These are phyloP conservation scores for Salvelinus sp. DNA, from an alignment of 2,113 vertebrate genomes.

Conservation along the genomic window DNA sequence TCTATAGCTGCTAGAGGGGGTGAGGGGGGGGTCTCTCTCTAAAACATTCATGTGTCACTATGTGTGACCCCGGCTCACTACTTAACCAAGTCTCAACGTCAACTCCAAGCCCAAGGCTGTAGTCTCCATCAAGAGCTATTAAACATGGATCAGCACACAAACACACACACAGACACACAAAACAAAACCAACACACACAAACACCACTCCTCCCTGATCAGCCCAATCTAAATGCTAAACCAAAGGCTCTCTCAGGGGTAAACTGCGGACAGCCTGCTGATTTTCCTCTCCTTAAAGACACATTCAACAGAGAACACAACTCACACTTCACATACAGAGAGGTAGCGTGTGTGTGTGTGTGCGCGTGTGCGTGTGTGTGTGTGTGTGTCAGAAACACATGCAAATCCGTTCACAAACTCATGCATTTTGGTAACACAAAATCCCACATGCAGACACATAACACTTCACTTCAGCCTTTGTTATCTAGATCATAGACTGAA, in stretches of 20 bases:
- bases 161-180: conserved; percentile 13
- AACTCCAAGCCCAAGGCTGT: conserved; percentile 40
- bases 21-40: conserved; percentile 19
- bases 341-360: neutral
- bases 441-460: neutral
- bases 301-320: conserved; percentile 42
- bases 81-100: conserved; percentile 45
- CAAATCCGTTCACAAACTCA: neutral
- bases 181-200: neutral
- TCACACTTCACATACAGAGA: conserved; percentile 1
- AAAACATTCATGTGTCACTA: conserved; percentile 70
- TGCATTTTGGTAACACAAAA: too few relatives aligned
- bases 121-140: conserved; percentile 52
- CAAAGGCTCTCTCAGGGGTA: conserved; percentile 61
- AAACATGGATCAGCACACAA: conserved; percentile 62
- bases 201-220: conserved; percentile 51
- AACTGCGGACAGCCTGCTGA: conserved; percentile 59
- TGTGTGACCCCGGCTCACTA: conserved; percentile 64
- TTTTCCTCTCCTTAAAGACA: conserved; percentile 51
- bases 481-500: conserved; percentile 1
- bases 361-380: neutral
- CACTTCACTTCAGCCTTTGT: neutral
- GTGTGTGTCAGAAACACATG: neutral
- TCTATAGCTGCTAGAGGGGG: neutral
- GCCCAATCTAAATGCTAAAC: conserved; percentile 76